These are phyloP conservation scores for Oreochromis spilurus DNA, from an alignment of 2,113 vertebrate species.

Conservation along the genomic window DNA sequence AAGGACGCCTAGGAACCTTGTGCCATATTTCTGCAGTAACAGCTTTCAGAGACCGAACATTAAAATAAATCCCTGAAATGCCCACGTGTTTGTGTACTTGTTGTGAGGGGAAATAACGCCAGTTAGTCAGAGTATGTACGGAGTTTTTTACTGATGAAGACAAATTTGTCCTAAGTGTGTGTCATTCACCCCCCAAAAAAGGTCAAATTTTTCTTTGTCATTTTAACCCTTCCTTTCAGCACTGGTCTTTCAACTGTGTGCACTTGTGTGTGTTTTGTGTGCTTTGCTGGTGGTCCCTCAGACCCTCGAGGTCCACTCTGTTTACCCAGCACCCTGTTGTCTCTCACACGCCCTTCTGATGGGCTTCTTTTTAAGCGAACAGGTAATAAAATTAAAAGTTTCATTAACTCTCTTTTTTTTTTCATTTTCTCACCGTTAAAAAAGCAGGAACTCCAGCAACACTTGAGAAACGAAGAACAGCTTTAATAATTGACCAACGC, in stretches of 20 bases:
- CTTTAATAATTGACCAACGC: too few species aligned
- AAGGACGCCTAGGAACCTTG: background rate
- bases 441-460: too few species aligned
- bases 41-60: background rate
- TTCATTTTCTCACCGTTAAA: too few species aligned
- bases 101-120: background rate
- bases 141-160: background rate
- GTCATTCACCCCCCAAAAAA: fast-evolving
- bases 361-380: slow-evolving; percentile 30
- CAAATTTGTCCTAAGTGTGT: background rate
- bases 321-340: slow-evolving; percentile 41
- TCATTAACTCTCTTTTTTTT: background rate
- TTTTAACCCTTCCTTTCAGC: background rate
- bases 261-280: background rate
- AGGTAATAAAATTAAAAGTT: slow-evolving; percentile 11
- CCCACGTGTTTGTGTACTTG: background rate
- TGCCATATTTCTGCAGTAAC: background rate
- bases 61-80: background rate
- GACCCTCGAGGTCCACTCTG: slow-evolving; percentile 1
- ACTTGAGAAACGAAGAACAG: too few species aligned
- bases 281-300: slow-evolving; percentile 41
- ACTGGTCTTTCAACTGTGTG: background rate
- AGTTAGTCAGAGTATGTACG: background rate
- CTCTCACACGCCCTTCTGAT: background rate
- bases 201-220: background rate